phyloP scores from a whole-genome alignment of 2,888 invertebrate species.

The Odontocolon sp. region DNA sequence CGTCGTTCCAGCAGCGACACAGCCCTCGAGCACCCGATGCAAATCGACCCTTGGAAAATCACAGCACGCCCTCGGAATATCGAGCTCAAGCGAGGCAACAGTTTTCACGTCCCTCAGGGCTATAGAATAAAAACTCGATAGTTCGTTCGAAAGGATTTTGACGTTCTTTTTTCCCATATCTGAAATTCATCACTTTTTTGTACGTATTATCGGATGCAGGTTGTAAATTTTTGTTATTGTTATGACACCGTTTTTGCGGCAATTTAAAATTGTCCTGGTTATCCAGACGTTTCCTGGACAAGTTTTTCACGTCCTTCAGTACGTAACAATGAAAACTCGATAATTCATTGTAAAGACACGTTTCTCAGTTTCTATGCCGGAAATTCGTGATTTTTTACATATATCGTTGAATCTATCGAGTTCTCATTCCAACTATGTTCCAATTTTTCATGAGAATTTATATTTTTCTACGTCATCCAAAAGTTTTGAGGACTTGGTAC shows the following conservation, averaged over 20 bases:
- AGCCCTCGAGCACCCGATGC: conserved; percentile 30
- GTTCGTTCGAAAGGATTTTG: neutral
- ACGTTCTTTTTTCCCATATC: neutral
- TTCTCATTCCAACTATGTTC: too few relatives aligned
- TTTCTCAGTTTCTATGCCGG: too few relatives aligned
- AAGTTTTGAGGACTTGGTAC: neutral
- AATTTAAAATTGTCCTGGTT: too few relatives aligned
- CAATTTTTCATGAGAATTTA: neutral
- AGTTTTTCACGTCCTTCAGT: too few relatives aligned
- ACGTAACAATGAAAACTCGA: too few relatives aligned
- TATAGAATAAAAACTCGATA: conserved; percentile 5
- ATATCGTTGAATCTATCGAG: too few relatives aligned
- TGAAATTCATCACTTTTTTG: neutral
- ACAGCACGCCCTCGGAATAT: conserved; percentile 20
- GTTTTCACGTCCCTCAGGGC: neutral
- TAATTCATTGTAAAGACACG: too few relatives aligned
- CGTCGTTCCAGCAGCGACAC: conserved; percentile 17
- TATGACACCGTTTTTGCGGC: too few relatives aligned
- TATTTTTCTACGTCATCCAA: conserved; percentile 3
- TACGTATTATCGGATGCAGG: too few relatives aligned
- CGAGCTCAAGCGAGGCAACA: neutral
- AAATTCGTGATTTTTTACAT: too few relatives aligned
- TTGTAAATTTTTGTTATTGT: too few relatives aligned
- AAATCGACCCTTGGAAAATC: conserved; percentile 25
- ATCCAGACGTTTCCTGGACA: too few relatives aligned